Evolutionary conservation across 2,888 invertebrate genomes (phyloP), one percentile per base, ranked within the genome.

Genomic region (Caenorhabditis auriculariae): DNA sequence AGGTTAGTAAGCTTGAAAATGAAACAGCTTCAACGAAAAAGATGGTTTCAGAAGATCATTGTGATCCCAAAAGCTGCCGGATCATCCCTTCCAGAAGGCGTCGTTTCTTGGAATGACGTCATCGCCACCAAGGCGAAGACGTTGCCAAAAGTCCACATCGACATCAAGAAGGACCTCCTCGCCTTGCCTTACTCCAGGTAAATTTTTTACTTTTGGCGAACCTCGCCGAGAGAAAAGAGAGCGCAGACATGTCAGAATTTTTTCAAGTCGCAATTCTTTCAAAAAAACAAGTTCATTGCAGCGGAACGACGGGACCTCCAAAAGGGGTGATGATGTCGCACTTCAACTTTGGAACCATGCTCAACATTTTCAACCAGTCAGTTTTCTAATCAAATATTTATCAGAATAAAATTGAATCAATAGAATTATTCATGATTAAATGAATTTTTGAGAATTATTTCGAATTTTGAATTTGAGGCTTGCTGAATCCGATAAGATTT

Each of bases 261-360:
- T n/a, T n/a, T n/a, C n/a, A n/a, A n/a, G n/a, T n/a, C n/a, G n/a
- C n/a, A n/a, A n/a, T n/a, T n/a, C n/a, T n/a, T n/a, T n/a, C n/a
- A n/a, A n/a, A n/a, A n/a, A 5, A 17, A 21, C 24, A 37, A 12
- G 19, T 38, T 42, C 3, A 39, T 26, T 69, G 37, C 41, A 74
- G 74, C 46, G 78, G 77, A 21, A 78, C 78, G 21, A 77, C 78
- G 15, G 78, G 78, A 29, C 55, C 72, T 24, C 76, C 78, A 9
- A 78, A 78, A 43, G 78, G 78, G 43, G 78, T 78, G 17, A 72
- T 78, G 74, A 63, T 76, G 29, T 70, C 69, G 23, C 77, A 78
- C 50, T 48, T 56, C 48, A 73, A 72, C 52, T 67, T 76, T 37
- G 64, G 67, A 23, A 65, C 72, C 27, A 75, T 77, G 75, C 60